phyloP scores from a whole-genome alignment of 2,888 invertebrate genomes.

The Drosophila prostipennis region DNA sequence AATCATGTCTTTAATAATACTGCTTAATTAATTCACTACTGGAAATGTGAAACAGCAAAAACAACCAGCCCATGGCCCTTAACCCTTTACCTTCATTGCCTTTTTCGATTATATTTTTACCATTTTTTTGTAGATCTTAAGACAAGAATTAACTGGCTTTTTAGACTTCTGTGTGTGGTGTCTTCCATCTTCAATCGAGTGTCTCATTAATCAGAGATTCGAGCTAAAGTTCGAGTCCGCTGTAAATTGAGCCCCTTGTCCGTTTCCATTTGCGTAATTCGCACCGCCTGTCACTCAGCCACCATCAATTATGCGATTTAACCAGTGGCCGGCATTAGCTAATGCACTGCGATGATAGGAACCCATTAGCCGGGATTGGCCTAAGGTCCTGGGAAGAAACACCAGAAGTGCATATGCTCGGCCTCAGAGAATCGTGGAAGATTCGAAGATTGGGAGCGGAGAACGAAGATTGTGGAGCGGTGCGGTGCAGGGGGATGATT shows the following conservation, averaged over 20 bases:
- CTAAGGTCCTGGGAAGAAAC: conserved; percentile 27
- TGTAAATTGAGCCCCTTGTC: conserved; percentile 16
- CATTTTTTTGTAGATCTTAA: too few relatives aligned
- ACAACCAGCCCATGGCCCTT: too few relatives aligned
- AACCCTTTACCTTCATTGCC: too few relatives aligned
- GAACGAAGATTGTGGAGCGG: too few relatives aligned
- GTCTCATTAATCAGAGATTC: conserved; percentile 13
- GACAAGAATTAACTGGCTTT: too few relatives aligned
- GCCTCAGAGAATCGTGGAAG: too few relatives aligned
- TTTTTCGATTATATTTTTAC: too few relatives aligned
- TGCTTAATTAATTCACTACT: neutral
- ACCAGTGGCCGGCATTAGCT: conserved; percentile 26
- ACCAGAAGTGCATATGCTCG: conserved; percentile 28
- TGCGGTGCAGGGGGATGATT: conserved; percentile 6
- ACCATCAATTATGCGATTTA: conserved; percentile 33
- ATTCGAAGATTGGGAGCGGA: too few relatives aligned
- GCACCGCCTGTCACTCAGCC: conserved; percentile 24
- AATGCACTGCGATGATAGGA: conserved; percentile 23
- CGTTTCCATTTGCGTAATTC: conserved; percentile 27
- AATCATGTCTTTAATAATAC: conserved; percentile 1
- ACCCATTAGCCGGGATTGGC: conserved; percentile 24
- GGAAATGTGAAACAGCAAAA: too few relatives aligned
- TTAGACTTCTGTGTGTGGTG: too few relatives aligned
- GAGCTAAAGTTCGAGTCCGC: neutral
- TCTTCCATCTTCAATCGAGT: too few relatives aligned